These are phyloP conservation scores for Lacanobia oleracea DNA, from an alignment of 2,888 invertebrate species.

Conservation along the genomic window DNA sequence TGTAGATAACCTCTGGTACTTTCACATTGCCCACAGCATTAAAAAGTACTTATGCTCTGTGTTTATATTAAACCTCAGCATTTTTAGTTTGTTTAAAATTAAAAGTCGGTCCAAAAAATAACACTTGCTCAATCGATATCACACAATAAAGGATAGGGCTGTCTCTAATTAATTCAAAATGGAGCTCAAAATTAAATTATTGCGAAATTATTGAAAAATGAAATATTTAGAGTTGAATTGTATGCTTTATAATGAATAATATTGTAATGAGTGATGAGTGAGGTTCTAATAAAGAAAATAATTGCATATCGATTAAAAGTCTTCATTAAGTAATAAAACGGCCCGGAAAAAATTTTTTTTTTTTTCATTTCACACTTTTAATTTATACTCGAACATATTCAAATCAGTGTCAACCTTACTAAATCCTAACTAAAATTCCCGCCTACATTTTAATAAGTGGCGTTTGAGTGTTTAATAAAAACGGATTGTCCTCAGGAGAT, in stretches of 20 bases:
- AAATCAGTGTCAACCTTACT: slow-evolving; percentile 60
- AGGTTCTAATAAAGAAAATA: neutral
- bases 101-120: slow-evolving; percentile 68
- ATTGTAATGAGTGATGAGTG: too few species aligned
- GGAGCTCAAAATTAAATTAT: fast-evolving
- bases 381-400: neutral
- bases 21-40: slow-evolving; percentile 44
- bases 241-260: too few species aligned
- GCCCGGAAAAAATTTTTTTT: neutral
- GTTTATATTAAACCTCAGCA: slow-evolving; percentile 58
- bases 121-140: slow-evolving; percentile 72
- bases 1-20: slow-evolving; percentile 28
- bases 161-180: slow-evolving; percentile 28
- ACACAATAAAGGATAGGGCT: slow-evolving; percentile 66
- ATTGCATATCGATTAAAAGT: neutral
- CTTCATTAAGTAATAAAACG: neutral
- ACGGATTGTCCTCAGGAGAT: slow-evolving; percentile 82
- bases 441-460: slow-evolving; percentile 88
- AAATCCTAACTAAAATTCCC: slow-evolving; percentile 73
- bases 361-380: neutral
- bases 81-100: slow-evolving; percentile 70
- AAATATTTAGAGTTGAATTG: neutral
- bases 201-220: neutral
- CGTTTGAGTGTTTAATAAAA: slow-evolving; percentile 87
- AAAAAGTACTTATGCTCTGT: slow-evolving; percentile 55